A percentile compares a stretch with the other conserved stretches of the same genome.
phyloP scores from a whole-genome alignment of 1,140 invertebrate genomes.

The Eurosta solidaginis region DNA sequence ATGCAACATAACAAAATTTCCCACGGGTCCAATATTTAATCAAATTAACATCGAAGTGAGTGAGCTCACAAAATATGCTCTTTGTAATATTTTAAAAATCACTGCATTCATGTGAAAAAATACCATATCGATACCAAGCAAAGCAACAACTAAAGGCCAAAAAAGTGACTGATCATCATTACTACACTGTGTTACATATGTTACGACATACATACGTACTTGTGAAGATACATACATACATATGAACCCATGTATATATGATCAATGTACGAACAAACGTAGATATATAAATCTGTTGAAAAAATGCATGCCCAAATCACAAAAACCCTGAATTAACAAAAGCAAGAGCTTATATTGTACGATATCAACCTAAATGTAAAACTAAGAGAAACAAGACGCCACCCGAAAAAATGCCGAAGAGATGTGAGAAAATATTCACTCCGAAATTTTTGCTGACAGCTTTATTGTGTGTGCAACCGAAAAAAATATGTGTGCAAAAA shows the following conservation, averaged over 20 bases:
- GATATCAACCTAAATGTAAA: background rate
- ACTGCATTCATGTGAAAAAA: background rate
- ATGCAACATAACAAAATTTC: background rate
- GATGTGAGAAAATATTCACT: background rate
- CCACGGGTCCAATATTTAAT: background rate
- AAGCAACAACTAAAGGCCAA: too few species aligned
- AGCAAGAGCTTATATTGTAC: background rate
- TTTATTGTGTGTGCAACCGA: background rate
- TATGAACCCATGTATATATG: background rate
- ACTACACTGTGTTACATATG: too few species aligned
- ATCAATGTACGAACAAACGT: background rate
- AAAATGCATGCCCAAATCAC: background rate
- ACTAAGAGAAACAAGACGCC: background rate
- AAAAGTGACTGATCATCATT: too few species aligned
- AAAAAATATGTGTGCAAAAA: background rate
- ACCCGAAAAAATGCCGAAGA: background rate
- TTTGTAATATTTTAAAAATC: background rate
- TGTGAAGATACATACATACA: background rate
- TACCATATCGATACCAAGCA: too few species aligned
- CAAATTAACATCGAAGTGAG: slow-evolving; percentile 23
- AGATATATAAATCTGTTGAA: background rate
- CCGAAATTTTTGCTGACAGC: slow-evolving; percentile 17
- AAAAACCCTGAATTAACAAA: background rate
- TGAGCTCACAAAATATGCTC: slow-evolving; percentile 6
- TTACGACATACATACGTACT: background rate